Evolutionary conservation across 2,888 invertebrate species (phyloP), one percentile per base, ranked within the genome.

Genomic region (Caenorhabditis sp.): DNA sequence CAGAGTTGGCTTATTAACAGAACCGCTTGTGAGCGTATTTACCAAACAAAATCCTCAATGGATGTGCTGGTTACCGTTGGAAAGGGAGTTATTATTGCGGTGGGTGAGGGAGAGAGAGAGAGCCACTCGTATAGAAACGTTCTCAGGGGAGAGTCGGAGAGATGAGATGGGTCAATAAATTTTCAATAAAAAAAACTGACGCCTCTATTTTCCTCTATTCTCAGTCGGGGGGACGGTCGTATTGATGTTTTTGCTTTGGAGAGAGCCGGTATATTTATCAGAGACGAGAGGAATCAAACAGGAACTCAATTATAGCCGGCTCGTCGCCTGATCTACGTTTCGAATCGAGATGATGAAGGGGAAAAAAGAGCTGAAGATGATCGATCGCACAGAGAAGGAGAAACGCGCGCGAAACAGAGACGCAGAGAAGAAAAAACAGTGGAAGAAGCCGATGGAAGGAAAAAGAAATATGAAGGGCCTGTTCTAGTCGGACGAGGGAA

Each of bases 51-150:
- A 60, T 24, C 37, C 40, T 53, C 61, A 24, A 13, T 53, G 24
- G 53, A 53, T 47, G 32, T 32, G 47, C 40, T 22, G 53, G 32
- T 58, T 55, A 65, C 37, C 37, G 18, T 44, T n/a, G 18, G 22
- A 13, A 40, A 37, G 37, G 18, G 26, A 62, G 44, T 62, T 62
- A 62, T 65, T 65, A 28, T 65, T 50, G 37, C n/a, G 64, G 35
- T 65, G 64, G 62, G 26, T 62, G 37, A n/a, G n/a, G n/a, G n/a
- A n/a, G n/a, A n/a, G n/a, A n/a, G n/a, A n/a, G n/a, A n/a, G n/a
- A 44, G 60, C 35, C n/a, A 15, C 62, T 62, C 62, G 62, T 62
- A 51, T 65, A 50, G 50, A 65, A 20, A 51, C 50, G 64, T 51
- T 65, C 64, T 65, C 64, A 51, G 20, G 64, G 50, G 64, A 26